These are phyloP conservation scores for Bos javanicus DNA, from an alignment of 2,113 vertebrate genomes.

Conservation along the genomic window DNA sequence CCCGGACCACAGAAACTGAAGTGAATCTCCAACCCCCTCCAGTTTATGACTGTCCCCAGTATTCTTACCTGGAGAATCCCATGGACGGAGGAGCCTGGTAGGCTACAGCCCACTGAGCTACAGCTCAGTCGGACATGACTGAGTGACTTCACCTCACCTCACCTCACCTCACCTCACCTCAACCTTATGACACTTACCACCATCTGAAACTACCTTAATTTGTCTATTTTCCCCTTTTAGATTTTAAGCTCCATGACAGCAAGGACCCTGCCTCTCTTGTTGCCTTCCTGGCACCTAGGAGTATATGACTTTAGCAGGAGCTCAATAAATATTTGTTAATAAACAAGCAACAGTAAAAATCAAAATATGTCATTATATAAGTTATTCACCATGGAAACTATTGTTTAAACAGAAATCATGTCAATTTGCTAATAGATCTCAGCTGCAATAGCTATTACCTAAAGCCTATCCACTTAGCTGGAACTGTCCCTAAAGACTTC, in stretches of 20 bases:
- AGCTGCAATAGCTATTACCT: neutral
- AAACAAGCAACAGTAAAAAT: neutral
- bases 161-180: neutral
- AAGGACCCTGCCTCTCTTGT: neutral
- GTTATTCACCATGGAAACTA: neutral
- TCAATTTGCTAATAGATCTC: constrained; percentile 40
- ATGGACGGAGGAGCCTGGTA: too few species aligned
- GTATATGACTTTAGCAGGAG: neutral
- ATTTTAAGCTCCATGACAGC: neutral
- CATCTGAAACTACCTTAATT: constrained; percentile 26
- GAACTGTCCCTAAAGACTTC: neutral
- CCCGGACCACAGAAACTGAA: constrained; percentile 11
- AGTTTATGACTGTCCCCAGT: neutral
- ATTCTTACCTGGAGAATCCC: too few species aligned
- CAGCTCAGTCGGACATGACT: too few species aligned
- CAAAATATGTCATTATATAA: neutral
- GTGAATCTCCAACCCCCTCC: neutral
- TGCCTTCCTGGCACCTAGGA: neutral
- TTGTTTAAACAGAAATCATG: constrained; percentile 16
- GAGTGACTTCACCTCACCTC: too few species aligned
- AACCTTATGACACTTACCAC: neutral
- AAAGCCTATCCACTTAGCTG: neutral
- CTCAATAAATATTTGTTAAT: constrained; percentile 32
- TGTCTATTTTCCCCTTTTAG: constrained; percentile 12
- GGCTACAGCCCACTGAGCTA: too few species aligned